Conservation (phyloP, 2,888 invertebrate species). For the Cremastobaeus sp. region DNA sequence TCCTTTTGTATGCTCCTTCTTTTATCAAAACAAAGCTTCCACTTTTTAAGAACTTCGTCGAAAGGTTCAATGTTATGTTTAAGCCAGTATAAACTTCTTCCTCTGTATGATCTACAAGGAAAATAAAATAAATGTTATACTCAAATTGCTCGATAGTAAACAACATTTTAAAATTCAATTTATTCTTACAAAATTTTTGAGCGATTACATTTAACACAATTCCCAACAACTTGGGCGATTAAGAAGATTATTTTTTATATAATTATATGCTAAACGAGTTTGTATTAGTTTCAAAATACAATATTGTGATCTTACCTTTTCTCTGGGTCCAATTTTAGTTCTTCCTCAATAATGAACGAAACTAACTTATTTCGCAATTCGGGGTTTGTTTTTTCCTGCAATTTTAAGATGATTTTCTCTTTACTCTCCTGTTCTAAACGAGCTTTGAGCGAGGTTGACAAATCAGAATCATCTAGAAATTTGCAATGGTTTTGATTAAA, state of each 20-base stretch:
- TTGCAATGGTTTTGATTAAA: too few relatives aligned
- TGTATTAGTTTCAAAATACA: not conserved
- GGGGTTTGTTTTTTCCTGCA: not conserved
- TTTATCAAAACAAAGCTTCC: not conserved
- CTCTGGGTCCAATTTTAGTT: conserved; percentile 10
- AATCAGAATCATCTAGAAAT: too few relatives aligned
- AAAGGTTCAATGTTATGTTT: conserved; percentile 11
- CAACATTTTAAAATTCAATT: too few relatives aligned
- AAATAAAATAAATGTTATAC: not conserved
- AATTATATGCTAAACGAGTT: not conserved
- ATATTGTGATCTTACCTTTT: not conserved
- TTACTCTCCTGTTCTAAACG: too few relatives aligned
- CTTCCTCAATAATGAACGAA: conserved; percentile 2
- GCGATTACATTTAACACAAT: too few relatives aligned
- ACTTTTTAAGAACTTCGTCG: conserved; percentile 3
- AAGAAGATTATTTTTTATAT: too few relatives aligned
- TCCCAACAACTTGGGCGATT: too few relatives aligned
- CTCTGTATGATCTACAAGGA: not conserved
- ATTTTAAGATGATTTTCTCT: conserved; percentile 2
- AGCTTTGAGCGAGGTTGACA: not conserved
- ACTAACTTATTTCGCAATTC: conserved; percentile 22
- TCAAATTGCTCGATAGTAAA: too few relatives aligned
- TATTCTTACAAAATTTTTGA: too few relatives aligned
- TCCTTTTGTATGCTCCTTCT: not conserved
- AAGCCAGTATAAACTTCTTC: not conserved